Evolutionary conservation across 37 sponge, comb jelly and placozoan genomes (phyloP).

Genomic region (Geodia barretti): DNA sequence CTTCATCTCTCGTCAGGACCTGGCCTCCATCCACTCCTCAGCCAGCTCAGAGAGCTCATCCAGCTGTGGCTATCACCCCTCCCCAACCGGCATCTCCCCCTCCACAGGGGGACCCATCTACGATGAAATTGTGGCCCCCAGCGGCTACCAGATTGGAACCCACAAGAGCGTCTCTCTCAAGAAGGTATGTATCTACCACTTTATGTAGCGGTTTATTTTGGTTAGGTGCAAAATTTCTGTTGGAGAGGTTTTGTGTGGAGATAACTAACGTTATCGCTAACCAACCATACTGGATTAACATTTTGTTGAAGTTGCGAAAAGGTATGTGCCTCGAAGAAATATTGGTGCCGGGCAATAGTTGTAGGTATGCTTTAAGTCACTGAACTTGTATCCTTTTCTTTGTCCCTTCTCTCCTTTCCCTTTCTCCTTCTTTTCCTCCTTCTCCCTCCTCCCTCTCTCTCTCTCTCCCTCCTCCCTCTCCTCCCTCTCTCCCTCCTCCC

Average conservation of each 20-base stretch:
- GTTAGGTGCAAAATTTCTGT: not conserved
- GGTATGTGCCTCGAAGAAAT: no score
- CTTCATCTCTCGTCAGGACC: not conserved
- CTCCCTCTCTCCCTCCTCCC: no score
- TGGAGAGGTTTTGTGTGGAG: not conserved
- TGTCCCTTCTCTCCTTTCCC: not conserved
- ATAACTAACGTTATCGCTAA: not conserved
- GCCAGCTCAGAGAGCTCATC: slow-evolving; percentile 6
- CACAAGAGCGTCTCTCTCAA: slow-evolving; percentile 46
- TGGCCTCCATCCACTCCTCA: not conserved
- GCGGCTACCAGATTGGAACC: slow-evolving; percentile 31
- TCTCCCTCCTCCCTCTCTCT: no score
- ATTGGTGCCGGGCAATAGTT: no score
- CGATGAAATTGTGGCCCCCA: slow-evolving; percentile 21
- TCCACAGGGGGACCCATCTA: slow-evolving; percentile 20
- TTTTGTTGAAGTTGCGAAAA: not conserved
- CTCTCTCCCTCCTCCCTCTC: no score
- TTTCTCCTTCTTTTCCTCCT: no score
- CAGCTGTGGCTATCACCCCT: slow-evolving; percentile 3
- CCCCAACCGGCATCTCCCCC: slow-evolving; percentile 16
- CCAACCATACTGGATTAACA: not conserved
- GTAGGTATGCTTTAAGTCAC: no score
- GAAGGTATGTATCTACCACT: slow-evolving; percentile 31
- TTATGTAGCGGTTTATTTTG: not conserved
- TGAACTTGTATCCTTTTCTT: no score